Conservation (phyloP, 2,797 vertebrate genomes). For the Sphenodon punctatus region DNA sequence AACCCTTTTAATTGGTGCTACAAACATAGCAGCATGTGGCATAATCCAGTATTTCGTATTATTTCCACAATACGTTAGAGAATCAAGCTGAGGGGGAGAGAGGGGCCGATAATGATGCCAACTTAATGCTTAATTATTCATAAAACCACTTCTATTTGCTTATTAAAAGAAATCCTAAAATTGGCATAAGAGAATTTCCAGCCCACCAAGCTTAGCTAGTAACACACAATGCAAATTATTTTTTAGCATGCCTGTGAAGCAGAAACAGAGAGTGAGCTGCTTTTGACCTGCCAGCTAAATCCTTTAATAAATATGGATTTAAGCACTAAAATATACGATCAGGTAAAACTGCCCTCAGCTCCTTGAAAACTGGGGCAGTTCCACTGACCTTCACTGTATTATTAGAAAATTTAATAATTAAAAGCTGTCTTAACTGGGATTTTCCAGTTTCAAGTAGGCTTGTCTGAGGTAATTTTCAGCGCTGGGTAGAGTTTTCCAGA, state of each 20-base stretch:
- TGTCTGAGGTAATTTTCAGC: background rate
- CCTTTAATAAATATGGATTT: constrained; percentile 65
- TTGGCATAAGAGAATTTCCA: constrained; percentile 35
- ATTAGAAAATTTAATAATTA: constrained; percentile 60
- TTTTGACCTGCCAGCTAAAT: constrained; percentile 50
- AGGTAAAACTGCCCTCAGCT: constrained; percentile 53
- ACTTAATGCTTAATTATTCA: constrained; percentile 30
- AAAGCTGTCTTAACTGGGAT: constrained; percentile 32
- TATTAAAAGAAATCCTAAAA: constrained; percentile 15
- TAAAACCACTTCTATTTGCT: constrained; percentile 32
- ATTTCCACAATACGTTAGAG: constrained; percentile 31
- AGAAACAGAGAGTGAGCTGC: constrained; percentile 38
- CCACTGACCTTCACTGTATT: constrained; percentile 48
- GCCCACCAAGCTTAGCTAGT: constrained; percentile 22
- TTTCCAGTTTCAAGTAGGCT: constrained; percentile 40
- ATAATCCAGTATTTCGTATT: background rate
- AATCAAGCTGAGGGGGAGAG: background rate
- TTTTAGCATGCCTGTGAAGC: constrained; percentile 45
- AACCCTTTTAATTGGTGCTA: constrained; percentile 13
- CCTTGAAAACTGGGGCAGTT: constrained; percentile 41
- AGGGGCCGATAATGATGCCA: background rate
- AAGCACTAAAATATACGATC: constrained; percentile 43
- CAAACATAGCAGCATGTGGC: background rate
- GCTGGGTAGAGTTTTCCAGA: background rate
- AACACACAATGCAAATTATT: too few species aligned